These are phyloP conservation scores for Liopterus haemorrhoidalis DNA, from an alignment of 2,888 invertebrate species.

Conservation along the genomic window DNA sequence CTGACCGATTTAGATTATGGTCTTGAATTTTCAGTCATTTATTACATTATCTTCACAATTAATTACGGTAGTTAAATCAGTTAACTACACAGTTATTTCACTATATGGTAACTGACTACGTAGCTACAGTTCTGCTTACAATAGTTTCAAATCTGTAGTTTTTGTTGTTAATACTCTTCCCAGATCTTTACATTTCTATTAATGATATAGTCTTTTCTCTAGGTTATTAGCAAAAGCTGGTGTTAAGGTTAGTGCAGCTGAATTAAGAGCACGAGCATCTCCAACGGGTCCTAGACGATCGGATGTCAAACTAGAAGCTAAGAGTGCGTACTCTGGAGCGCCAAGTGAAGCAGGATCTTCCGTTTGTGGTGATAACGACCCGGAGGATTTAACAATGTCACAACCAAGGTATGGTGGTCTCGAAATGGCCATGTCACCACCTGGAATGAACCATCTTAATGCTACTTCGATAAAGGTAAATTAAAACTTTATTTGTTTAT, in stretches of 20 bases:
- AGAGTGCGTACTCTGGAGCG: conserved; percentile 60
- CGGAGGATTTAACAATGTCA: conserved; percentile 73
- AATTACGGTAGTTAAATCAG: too few species aligned
- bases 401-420: conserved; percentile 44
- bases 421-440: conserved; percentile 50
- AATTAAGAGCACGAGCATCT: conserved; percentile 75
- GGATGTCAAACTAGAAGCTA: conserved; percentile 72
- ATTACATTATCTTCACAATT: conserved; percentile 4
- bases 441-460: conserved; percentile 38
- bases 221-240: conserved; percentile 81
- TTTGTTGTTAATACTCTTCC: too few species aligned
- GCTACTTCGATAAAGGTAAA: conserved; percentile 42
- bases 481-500: too few species aligned
- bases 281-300: conserved; percentile 75
- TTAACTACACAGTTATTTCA: background rate
- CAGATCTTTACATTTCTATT: background rate
- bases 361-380: conserved; percentile 73
- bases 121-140: too few species aligned
- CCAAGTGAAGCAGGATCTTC: conserved; percentile 65
- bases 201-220: conserved; percentile 32
- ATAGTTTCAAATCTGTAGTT: too few species aligned
- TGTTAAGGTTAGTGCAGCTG: conserved; percentile 78
- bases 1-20: conserved; percentile 1
- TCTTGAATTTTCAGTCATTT: background rate
- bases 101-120: too few species aligned